These are phyloP conservation scores for Nasonia vitripennis DNA, from an alignment of 1,140 invertebrate species.

Conservation along the genomic window DNA sequence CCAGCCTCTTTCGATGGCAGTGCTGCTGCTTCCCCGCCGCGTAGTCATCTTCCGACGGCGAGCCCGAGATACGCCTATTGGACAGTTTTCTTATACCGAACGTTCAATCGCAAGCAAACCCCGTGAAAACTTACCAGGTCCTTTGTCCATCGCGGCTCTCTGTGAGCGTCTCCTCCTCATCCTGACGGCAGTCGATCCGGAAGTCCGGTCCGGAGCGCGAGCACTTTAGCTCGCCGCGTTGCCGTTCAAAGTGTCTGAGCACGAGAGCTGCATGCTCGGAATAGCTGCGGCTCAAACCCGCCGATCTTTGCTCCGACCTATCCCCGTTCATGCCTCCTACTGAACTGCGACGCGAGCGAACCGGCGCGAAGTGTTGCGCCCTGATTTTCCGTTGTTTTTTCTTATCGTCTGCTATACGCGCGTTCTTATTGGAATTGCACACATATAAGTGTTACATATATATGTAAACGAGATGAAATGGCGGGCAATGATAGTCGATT, in stretches of 20 bases:
- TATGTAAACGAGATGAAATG: too few species aligned
- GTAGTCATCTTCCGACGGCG: not conserved
- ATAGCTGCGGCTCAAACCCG: slow-evolving; percentile 41
- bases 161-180: slow-evolving; percentile 11
- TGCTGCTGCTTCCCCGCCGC: too few species aligned
- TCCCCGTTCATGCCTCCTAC: not conserved
- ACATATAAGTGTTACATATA: too few species aligned
- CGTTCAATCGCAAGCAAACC: not conserved
- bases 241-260: slow-evolving; percentile 36
- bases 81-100: not conserved
- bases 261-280: slow-evolving; percentile 38
- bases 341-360: not conserved
- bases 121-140: not conserved
- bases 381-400: not conserved
- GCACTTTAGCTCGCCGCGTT: slow-evolving; percentile 8
- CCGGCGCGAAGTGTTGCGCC: not conserved
- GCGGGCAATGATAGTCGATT: too few species aligned
- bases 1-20: not conserved
- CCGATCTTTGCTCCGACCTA: not conserved
- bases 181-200: slow-evolving; percentile 53
- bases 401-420: too few species aligned
- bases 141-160: not conserved
- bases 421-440: too few species aligned
- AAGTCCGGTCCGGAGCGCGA: slow-evolving; percentile 55
- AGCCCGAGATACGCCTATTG: not conserved